Conservation (phyloP, 1,140 invertebrate species). For the Polypedilum vanderplanki region DNA sequence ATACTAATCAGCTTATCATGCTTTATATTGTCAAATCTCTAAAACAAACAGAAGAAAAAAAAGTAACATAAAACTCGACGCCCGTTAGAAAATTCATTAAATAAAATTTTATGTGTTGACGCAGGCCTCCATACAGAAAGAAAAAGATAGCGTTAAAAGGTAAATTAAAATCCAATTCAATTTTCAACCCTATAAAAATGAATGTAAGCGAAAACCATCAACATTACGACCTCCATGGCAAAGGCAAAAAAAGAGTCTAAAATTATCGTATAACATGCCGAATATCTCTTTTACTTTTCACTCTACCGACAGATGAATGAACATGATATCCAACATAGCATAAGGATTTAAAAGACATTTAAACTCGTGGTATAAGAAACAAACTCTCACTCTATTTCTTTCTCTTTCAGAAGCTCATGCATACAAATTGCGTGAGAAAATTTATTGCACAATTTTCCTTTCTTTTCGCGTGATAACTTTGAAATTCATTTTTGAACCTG, state of each 20-base stretch:
- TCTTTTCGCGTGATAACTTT: background rate
- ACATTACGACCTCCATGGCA: background rate
- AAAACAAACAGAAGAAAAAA: no score
- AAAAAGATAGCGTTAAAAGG: background rate
- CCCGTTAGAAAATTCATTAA: no score
- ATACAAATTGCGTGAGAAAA: constrained; percentile 18
- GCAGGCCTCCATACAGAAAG: no score
- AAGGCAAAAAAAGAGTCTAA: no score
- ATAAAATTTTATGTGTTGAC: no score
- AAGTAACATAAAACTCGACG: no score
- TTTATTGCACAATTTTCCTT: constrained; percentile 13
- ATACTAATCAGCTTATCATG: no score
- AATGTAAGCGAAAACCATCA: background rate
- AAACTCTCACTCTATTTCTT: background rate
- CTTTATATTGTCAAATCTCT: no score
- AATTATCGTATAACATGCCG: no score
- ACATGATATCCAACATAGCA: constrained; percentile 11
- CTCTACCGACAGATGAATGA: background rate
- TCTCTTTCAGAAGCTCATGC: background rate
- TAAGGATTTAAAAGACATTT: constrained; percentile 19
- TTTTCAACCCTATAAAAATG: constrained; percentile 7
- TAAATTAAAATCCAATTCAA: constrained; percentile 20
- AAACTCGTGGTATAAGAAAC: background rate
- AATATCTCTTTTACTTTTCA: background rate
- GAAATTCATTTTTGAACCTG: constrained; percentile 6